Base-by-base conservation (phyloP, 2,888 invertebrate genomes). In the Dicyrtomina minuta region DNA sequence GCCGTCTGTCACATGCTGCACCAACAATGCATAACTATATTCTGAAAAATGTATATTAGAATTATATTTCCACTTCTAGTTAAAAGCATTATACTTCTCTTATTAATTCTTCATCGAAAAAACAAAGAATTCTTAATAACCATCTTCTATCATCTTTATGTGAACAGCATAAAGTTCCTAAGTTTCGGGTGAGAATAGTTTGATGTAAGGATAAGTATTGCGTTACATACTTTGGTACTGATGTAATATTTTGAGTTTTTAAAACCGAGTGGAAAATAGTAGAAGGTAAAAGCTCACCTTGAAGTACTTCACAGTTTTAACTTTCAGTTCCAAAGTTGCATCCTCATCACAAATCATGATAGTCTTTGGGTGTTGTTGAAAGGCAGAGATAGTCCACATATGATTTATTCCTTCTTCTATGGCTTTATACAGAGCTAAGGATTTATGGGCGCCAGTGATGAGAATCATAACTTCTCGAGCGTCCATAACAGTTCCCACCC, bases 351-450 rank as follows among this genome's bases (percentile, higher is more conserved):
- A 96, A 73, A 99, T 87, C 86, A 98, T 95, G 70, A 96, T 85
- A 33, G 96, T 90, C 80, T 89, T 88, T 59, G 91, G 89, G 84
- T 99, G 98, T 82, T 94, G 93, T 83, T 96, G 98, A 85, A 99
- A 96, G 62, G 97, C 97, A 55, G 96, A 96, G 51, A 98, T 97
- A 0, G 99, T 99, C 96, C 98, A 99, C 98, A 99, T 99, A 84
- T 99, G 98, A 85, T 94, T 97, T 13, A 99, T 90, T 68, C 98
- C 98, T 83, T 97, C 95, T 84, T 99, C 99, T 79, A 99, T 93
- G 12, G 98, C 97, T 84, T 96, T 96, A 81, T 96, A 92, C 73
- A 99, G 86, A 66, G 99, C 98, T 81, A 96, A 91, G 13, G 98
- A 88, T 84, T 99, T 99, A 84, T 96, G 94, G 59, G 90, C 90